Percentiles rank a stretch among this genome's conserved stretches.
Evolutionary conservation across 2,113 vertebrate species (phyloP).

Genomic region (Alectura lathami): DNA sequence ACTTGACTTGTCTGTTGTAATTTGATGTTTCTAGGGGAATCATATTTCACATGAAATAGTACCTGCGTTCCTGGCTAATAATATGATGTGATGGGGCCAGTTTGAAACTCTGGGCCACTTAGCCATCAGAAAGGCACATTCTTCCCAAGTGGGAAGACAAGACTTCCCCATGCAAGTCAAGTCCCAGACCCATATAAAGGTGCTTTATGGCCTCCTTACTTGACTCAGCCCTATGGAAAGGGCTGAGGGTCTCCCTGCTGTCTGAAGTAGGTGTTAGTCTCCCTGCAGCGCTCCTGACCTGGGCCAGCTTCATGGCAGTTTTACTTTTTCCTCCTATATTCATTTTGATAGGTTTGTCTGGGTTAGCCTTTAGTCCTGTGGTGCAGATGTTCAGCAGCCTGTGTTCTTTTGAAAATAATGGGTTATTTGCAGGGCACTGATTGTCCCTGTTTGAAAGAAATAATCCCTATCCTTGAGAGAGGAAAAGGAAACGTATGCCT

Average conservation of each 20-base stretch:
- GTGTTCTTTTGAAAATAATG: conserved; percentile 50
- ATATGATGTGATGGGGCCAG: background rate
- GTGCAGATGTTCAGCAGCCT: conserved; percentile 39
- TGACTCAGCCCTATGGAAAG: background rate
- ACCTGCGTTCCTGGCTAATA: background rate
- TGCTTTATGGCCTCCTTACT: background rate
- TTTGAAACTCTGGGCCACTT: background rate
- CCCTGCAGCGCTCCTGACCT: background rate
- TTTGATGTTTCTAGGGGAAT: background rate
- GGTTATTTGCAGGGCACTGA: conserved; percentile 13
- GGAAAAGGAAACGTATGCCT: background rate
- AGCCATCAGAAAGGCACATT: background rate
- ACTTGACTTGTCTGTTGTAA: background rate
- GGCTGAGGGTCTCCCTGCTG: background rate
- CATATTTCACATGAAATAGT: background rate
- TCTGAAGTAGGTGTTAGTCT: background rate
- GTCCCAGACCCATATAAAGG: background rate
- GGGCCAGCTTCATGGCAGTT: background rate
- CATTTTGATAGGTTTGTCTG: background rate
- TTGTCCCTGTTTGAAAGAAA: background rate
- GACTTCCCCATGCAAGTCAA: background rate
- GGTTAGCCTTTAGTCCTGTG: background rate
- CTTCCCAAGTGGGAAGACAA: background rate
- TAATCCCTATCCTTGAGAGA: background rate
- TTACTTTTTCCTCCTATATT: background rate